phyloP scores from a whole-genome alignment of 2,888 invertebrate species.

The Epirrita christyi region DNA sequence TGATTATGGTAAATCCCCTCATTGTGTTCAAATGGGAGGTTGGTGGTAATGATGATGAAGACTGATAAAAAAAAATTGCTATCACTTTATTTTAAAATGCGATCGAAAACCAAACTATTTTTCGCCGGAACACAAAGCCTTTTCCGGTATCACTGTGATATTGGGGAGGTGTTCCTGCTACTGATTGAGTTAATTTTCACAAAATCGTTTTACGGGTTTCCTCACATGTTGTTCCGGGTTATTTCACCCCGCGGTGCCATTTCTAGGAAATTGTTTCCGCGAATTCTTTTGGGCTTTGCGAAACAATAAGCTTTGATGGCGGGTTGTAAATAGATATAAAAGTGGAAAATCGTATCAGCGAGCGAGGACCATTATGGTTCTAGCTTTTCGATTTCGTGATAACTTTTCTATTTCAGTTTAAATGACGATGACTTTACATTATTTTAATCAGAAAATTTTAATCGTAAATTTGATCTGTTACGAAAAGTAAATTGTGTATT shows the following conservation, averaged over 20 bases:
- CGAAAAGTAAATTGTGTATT: no score
- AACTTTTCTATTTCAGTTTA: no score
- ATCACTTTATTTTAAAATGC: background rate
- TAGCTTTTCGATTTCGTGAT: no score
- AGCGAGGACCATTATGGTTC: background rate
- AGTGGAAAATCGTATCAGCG: slow-evolving; percentile 15
- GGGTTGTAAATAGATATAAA: slow-evolving; percentile 37
- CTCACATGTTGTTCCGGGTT: slow-evolving; percentile 76
- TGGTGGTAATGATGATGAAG: no score
- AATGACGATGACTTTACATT: no score
- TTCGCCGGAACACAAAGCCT: background rate
- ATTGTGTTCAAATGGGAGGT: no score
- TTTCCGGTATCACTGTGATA: slow-evolving; percentile 7
- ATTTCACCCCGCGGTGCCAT: slow-evolving; percentile 79
- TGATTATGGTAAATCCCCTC: no score
- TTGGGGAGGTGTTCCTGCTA: slow-evolving; percentile 37
- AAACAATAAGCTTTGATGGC: slow-evolving; percentile 56
- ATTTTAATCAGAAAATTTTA: no score
- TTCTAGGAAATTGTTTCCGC: slow-evolving; percentile 76
- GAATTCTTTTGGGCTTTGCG: slow-evolving; percentile 62
- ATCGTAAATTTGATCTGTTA: no score
- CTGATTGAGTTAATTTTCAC: slow-evolving; percentile 77
- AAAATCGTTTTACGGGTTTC: slow-evolving; percentile 76
- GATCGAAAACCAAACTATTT: background rate
- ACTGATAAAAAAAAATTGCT: no score